Base-by-base conservation (phyloP, 2,113 vertebrate genomes). In the Hucho hucho region DNA sequence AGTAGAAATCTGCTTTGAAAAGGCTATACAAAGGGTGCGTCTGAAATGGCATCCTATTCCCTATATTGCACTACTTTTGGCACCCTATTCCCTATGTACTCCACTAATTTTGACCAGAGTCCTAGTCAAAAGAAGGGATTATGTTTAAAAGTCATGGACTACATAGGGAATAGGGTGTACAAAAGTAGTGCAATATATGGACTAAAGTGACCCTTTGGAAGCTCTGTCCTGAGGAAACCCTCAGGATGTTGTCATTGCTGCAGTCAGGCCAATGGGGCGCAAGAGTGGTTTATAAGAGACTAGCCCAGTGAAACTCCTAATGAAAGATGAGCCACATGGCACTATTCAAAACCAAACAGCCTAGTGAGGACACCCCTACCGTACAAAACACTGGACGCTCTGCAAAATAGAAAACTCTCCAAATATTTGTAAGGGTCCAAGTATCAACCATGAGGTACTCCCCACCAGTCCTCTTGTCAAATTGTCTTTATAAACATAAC, bases 381-480 rank as follows among this genome's bases (percentile, higher is more conserved):
- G 3, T 26, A 26, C 43, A 70, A 70, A 70, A 28, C 4, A 16
- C 3, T 16, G 2, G 37, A 37, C 2, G 9, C 20, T 69, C 29
- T 6, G 28, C 28, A n/a, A 59, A 72, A 37, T 71, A 71, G 20
- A 20, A 71, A 71, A 58, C 49, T 16, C 29, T 69, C 37, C n/a
- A 69, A 69, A 69, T 70, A 70, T 53, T 69, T 46, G 67, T 28
- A 70, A 7, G 69, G 47, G 47, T n/a, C 47, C 13, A 9, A 70
- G 22, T 26, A 26, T 11, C 6, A n/a, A 26, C 69, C 43, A 18
- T 25, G n/a, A 16, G 22, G 46, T 16, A 53, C 24, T 1, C 66
- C 43, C 18, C 1, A 22, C 22, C 37, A 58, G 53, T 49, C 16
- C 53, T 4, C 53, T 18, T 1, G n/a, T 61, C n/a, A 61, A 11